phyloP scores from a whole-genome alignment of 2,797 vertebrate species.

The Spinibarbus caldwelli region DNA sequence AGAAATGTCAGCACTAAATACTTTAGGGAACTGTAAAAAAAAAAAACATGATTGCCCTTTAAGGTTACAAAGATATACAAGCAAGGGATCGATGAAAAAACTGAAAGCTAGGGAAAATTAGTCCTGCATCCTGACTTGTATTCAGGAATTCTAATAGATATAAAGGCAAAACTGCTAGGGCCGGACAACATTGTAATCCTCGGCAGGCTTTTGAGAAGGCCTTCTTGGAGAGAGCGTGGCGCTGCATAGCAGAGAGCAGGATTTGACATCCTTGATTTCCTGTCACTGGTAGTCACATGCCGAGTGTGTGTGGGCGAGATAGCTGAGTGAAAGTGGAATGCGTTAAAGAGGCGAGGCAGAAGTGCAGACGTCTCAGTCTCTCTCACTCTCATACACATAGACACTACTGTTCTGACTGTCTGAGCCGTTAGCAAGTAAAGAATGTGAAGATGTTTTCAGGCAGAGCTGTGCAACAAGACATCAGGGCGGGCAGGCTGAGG shows the following conservation, averaged over 20 bases:
- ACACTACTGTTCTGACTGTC: slow-evolving; percentile 55
- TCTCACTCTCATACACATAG: slow-evolving; percentile 42
- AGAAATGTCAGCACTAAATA: slow-evolving; percentile 6
- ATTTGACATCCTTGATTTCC: slow-evolving; percentile 78
- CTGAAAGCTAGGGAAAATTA: background rate
- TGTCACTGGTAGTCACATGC: slow-evolving; percentile 79
- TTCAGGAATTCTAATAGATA: background rate
- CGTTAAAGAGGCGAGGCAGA: slow-evolving; percentile 75
- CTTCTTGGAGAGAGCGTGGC: slow-evolving; percentile 50
- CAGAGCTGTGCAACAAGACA: slow-evolving; percentile 47
- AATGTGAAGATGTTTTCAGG: slow-evolving; percentile 48
- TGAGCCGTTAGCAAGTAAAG: slow-evolving; percentile 35
- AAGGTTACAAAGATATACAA: slow-evolving; percentile 14
- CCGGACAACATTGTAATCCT: background rate
- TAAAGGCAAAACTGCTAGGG: background rate
- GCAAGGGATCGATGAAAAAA: background rate
- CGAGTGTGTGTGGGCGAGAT: slow-evolving; percentile 75
- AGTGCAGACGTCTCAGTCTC: slow-evolving; percentile 58
- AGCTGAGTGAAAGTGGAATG: slow-evolving; percentile 76
- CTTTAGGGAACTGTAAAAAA: slow-evolving; percentile 15
- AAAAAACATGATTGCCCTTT: background rate
- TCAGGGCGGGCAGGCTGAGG: slow-evolving; percentile 23
- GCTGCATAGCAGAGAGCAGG: slow-evolving; percentile 56
- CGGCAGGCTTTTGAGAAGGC: background rate
- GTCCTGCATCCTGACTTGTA: background rate